Evolutionary conservation across 23 tunicate genomes (phyloP), one percentile per base, ranked within the genome.

Genomic region (Pegea sp.): DNA sequence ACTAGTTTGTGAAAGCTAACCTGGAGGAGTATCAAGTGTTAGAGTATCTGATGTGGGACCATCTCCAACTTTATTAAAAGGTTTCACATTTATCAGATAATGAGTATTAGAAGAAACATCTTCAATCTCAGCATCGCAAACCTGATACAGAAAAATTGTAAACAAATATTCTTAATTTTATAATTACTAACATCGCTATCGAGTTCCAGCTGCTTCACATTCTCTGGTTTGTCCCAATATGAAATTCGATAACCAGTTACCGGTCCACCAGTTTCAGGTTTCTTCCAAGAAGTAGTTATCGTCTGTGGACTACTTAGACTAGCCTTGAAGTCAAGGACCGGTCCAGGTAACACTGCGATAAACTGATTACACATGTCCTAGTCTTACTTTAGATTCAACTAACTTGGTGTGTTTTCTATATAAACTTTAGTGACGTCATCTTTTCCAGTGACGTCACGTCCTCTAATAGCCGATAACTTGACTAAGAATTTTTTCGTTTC

Each of bases 171-270:
- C 19, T 6, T 6, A 50, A 18, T 13, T 16, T 16, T 8, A 50
- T 21, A 6, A 13, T 20, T 25, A 55, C 90, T 59, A 34, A 81
- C 93, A 49, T 81, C 74, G 4, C 29, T 52, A 3, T 61, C 69
- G 21, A 81, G 58, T 42, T 67, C 61, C 30, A 73, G 33, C 13
- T 72, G 69, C 54, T 73, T 84, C 23, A 70, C 68, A 19, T 68
- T 73, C 11, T 77, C 95, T 1, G 95, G 95, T 42, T 72, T 49
- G 30, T 77, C 43, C 95, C 95, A 84, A 29, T 84, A 84, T 0
- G 95, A 63, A 27, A 84, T 71, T 48, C 50, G 59, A 64, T 84
- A 84, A 18, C 95, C 95, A 18, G 59, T 60, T 27, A 74, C 70
- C 0, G 76, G 70, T 3, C 71, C 76, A 32, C 80, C 80, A 4